Evolutionary conservation across 2,113 vertebrate genomes (phyloP), one percentile per base, ranked within the genome.

Genomic region (Chelonoidis abingdonii): DNA sequence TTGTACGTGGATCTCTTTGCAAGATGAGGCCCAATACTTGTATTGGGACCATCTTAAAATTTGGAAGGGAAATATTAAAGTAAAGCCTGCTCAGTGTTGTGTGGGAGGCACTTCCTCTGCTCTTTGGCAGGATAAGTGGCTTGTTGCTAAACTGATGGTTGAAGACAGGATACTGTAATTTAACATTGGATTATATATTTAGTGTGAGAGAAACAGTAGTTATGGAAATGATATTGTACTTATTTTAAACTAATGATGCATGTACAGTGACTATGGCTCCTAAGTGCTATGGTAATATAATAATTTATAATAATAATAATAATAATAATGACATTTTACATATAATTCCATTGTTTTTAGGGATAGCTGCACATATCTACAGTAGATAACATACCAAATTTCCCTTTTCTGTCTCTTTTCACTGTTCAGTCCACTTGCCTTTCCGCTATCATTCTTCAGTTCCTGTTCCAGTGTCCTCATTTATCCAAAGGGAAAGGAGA

Each of bases 61-160:
- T 52, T 86, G 50, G 22, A 47, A 47, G 25, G 6, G 75, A 78
- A 47, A 29, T 47, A 25, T 41, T 78, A 6, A 47, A 72, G 8
- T 89, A 41, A 72, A 57, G 16, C 13, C 88, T 89, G 10, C 17
- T 21, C 78, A 19, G 72, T 29, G 21, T 88, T 92, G 80, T 0
- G 0, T 69, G n/a, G 53, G 72, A 81, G 82, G 10, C 49, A 12
- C 52, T 47, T 13, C 22, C 47, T 19, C 27, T 88, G 10, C n/a
- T 53, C 50, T 38, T 3, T 53, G 72, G 12, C 22, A 72, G 65
- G n/a, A 6, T 47, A 82, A 75, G 25, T n/a, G 22, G 12, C 24
- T 83, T 59, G 82, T 50, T 80, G 80, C 47, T 22, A 76, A 49
- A 89, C 27, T 47, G 41, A 54, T 92, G 90, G 50, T 24, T 94